These are phyloP conservation scores for Baryphthengus martii DNA, from an alignment of 2,113 vertebrate species.

Conservation along the genomic window DNA sequence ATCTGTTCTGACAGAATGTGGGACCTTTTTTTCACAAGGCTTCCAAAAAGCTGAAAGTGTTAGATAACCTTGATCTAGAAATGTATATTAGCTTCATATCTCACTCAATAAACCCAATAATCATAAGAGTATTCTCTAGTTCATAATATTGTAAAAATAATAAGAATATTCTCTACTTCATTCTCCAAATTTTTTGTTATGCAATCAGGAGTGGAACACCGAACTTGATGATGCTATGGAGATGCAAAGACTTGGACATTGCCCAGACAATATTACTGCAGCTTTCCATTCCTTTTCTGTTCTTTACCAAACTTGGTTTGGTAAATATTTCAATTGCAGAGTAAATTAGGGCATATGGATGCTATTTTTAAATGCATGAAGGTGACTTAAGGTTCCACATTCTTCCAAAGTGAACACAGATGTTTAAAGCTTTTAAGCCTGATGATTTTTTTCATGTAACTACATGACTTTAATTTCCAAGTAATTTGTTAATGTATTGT, in stretches of 20 bases:
- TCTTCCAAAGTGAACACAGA: not conserved
- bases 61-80: not conserved
- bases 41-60: not conserved
- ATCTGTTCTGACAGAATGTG: not conserved
- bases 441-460: not conserved
- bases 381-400: not conserved
- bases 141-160: not conserved
- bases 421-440: not conserved
- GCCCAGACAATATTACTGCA: not conserved
- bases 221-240: not conserved
- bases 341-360: not conserved
- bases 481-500: not conserved
- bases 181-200: not conserved
- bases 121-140: not conserved
- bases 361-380: not conserved
- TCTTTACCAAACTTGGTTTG: not conserved
- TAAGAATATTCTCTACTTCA: not conserved
- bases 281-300: not conserved
- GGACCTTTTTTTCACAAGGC: not conserved
- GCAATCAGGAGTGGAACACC: not conserved
- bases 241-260: not conserved
- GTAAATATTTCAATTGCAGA: not conserved
- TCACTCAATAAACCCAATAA: not conserved
- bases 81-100: not conserved
- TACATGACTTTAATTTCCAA: not conserved